Conservation (phyloP, 2,888 invertebrate species). For the Synergus umbraculus region DNA sequence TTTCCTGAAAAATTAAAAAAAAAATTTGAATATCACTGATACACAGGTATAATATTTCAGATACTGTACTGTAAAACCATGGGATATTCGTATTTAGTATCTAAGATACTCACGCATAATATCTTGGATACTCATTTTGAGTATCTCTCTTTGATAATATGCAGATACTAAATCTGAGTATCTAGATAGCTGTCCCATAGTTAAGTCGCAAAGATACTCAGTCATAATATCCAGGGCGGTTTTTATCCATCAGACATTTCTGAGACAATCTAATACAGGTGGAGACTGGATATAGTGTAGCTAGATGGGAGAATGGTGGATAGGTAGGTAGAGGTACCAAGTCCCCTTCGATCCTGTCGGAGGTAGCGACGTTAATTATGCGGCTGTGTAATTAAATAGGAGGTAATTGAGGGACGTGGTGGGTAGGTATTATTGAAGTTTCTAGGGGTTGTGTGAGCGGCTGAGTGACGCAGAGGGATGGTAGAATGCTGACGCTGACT, state of each 20-base stretch:
- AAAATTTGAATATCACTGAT: too few relatives aligned
- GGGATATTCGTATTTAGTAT: too few relatives aligned
- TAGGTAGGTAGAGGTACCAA: background rate
- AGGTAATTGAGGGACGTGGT: conserved; percentile 71
- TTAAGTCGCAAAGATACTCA: too few relatives aligned
- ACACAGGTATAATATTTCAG: too few relatives aligned
- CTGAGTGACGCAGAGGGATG: conserved; percentile 60
- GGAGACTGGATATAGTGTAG: background rate
- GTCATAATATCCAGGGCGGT: too few relatives aligned
- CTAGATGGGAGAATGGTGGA: background rate
- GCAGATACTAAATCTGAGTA: too few relatives aligned
- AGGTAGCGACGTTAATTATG: conserved; percentile 68
- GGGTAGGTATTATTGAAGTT: conserved; percentile 73
- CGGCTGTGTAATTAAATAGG: conserved; percentile 71
- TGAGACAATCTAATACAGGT: background rate
- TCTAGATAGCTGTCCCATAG: too few relatives aligned
- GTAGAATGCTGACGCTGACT: conserved; percentile 69
- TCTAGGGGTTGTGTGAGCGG: conserved; percentile 61
- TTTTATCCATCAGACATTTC: background rate
- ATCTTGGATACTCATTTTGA: too few relatives aligned
- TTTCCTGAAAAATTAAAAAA: too few relatives aligned
- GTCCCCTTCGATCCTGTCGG: conserved; percentile 42
- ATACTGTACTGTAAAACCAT: too few relatives aligned
- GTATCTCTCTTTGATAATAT: too few relatives aligned
- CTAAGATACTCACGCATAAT: too few relatives aligned